Percentiles rank a stretch among this genome's conserved stretches.
Conservation (phyloP, 2,888 invertebrate genomes). For the Lithosia quadra region DNA sequence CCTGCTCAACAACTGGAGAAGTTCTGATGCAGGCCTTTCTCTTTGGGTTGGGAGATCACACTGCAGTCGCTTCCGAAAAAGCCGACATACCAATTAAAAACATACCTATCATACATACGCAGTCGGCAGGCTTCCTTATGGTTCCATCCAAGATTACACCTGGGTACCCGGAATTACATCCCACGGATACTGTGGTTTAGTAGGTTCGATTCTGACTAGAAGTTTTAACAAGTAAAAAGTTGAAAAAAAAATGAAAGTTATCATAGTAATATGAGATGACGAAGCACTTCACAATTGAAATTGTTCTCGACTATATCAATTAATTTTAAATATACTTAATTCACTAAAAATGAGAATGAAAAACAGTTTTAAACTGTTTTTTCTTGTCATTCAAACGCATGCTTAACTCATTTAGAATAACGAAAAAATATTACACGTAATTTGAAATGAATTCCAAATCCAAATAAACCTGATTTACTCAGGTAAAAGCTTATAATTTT, state of each 20-base stretch:
- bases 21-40: neutral
- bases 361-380: conserved; percentile 29
- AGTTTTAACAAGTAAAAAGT: neutral
- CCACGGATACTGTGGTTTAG: neutral
- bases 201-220: neutral
- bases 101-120: too few species aligned
- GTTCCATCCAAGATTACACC: too few species aligned
- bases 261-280: neutral
- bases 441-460: neutral
- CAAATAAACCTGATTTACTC: neutral
- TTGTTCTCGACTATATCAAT: conserved; percentile 47
- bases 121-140: too few species aligned
- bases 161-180: too few species aligned
- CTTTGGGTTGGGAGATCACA: too few species aligned
- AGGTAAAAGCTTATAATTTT: conserved; percentile 14
- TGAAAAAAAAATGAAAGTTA: too few species aligned
- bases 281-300: conserved; percentile 29
- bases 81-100: too few species aligned
- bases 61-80: too few species aligned
- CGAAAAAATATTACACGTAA: neutral
- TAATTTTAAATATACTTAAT: conserved; percentile 36
- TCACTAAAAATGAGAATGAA: conserved; percentile 46
- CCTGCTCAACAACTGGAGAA: too few species aligned
- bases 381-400: conserved; percentile 48
- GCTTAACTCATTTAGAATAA: conserved; percentile 47